A percentile compares a stretch with the other conserved stretches of the same genome.
phyloP scores from a whole-genome alignment of 2,113 vertebrate genomes.

The Callocephalon fimbriatum region DNA sequence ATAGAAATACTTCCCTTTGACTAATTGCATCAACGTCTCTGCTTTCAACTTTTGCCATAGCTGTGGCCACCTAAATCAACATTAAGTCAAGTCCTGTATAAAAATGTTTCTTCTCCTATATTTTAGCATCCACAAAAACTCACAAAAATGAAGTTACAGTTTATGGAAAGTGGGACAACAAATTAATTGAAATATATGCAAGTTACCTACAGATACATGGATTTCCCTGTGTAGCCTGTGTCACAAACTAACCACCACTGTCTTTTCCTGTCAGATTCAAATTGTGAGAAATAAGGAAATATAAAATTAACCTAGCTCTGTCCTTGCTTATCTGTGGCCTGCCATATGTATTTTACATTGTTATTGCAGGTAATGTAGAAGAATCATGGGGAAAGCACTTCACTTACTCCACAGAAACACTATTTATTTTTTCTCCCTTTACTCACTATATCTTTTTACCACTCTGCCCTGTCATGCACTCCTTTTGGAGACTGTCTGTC shows the following conservation, averaged over 20 bases:
- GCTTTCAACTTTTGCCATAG: not conserved
- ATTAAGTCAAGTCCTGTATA: not conserved
- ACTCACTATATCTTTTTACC: not conserved
- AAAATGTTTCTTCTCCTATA: not conserved
- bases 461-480: not conserved
- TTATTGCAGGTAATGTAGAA: not conserved
- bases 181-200: not conserved
- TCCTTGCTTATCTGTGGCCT: not conserved
- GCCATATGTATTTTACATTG: not conserved
- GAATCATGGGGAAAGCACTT: not conserved
- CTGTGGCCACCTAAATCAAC: not conserved
- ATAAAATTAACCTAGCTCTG: not conserved
- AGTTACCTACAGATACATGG: not conserved
- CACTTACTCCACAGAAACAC: not conserved
- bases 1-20: not conserved
- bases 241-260: not conserved
- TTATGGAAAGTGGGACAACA: not conserved
- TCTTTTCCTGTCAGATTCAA: not conserved
- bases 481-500: slow-evolving; percentile 41
- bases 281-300: not conserved
- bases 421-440: not conserved
- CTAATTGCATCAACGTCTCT: not conserved
- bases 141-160: not conserved
- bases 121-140: not conserved
- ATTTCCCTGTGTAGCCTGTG: not conserved